A percentile compares a stretch with the other conserved stretches of the same genome.
phyloP scores from a whole-genome alignment of 2,113 vertebrate species.

The Phalacrocorax brasilianus region DNA sequence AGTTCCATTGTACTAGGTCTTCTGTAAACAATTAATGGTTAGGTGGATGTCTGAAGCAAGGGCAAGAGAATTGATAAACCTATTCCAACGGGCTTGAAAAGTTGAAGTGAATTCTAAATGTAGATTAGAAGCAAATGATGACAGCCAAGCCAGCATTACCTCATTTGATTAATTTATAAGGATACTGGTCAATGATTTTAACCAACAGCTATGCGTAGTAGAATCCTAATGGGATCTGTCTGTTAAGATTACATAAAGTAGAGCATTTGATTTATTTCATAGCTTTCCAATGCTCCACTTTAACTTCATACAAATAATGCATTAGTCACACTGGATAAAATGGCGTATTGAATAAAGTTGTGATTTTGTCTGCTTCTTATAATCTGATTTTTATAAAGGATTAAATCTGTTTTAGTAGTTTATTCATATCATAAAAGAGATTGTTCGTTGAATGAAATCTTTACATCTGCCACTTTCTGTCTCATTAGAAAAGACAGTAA shows the following conservation, averaged over 20 bases:
- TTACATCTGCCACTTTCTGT: slow-evolving; percentile 57
- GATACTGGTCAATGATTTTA: slow-evolving; percentile 81
- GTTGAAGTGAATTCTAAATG: slow-evolving; percentile 74
- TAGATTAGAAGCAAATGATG: slow-evolving; percentile 73
- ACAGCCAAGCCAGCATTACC: slow-evolving; percentile 70
- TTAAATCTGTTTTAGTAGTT: slow-evolving; percentile 70
- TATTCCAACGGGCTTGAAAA: slow-evolving; percentile 66
- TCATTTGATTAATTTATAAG: slow-evolving; percentile 80
- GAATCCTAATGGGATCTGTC: slow-evolving; percentile 78
- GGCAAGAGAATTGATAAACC: slow-evolving; percentile 63
- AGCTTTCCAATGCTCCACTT: slow-evolving; percentile 73
- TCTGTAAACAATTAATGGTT: slow-evolving; percentile 28
- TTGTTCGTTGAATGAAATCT: slow-evolving; percentile 60
- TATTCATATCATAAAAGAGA: slow-evolving; percentile 67
- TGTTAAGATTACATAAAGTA: slow-evolving; percentile 78
- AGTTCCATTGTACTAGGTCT: not conserved
- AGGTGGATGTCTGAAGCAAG: slow-evolving; percentile 35
- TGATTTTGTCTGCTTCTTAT: slow-evolving; percentile 75
- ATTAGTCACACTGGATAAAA: slow-evolving; percentile 80
- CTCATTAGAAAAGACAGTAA: slow-evolving; percentile 60
- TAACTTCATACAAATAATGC: slow-evolving; percentile 79
- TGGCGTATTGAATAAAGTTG: slow-evolving; percentile 75
- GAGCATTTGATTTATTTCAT: slow-evolving; percentile 80
- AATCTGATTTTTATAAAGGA: slow-evolving; percentile 76
- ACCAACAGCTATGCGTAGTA: slow-evolving; percentile 74